Evolutionary conservation across 2,113 vertebrate genomes (phyloP), one percentile per base, ranked within the genome.

Genomic region (Alligator sinensis): DNA sequence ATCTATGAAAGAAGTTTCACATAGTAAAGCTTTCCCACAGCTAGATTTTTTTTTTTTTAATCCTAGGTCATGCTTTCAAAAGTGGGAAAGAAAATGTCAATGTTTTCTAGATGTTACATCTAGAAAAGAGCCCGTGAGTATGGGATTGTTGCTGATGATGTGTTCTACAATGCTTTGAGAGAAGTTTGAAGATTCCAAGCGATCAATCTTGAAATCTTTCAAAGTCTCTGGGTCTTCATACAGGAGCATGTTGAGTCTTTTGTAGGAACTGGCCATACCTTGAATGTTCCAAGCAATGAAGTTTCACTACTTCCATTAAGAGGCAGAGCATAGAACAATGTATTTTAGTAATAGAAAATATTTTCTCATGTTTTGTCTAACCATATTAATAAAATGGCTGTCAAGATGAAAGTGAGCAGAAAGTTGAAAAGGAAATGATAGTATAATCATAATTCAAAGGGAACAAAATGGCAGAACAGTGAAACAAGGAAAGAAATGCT

Each of bases 161-260:
- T 3, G 68, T 58, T 17, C 13, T 10, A 22, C 7, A 74, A 47
- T 74, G 34, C 11, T 74, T 47, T 74, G 2, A 24, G 80, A 58
- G 4, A 0, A 0, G 3, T 87, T 70, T 1, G 47, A 1, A 1
- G 19, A 24, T 2, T 38, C 54, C 57, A 83, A 30, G 28, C 16
- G 24, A 10, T 25, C 57, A 76, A 18, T 80, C 2, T 60, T 63
- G 58, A 78, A 47, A 5, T 2, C 90, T 76, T 80, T 90, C 24
- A 28, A 47, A 30, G 34, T 25, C 27, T 6, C 0, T 59, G 66
- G 19, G 18, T 16, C 5, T 58, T 30, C 22, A 22, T 80, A 6
- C n/a, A 27, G 17, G 24, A 0, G 1, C 47, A 47, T 47, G 47
- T 47, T 47, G 30, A 72, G 30, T 72, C 30, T 22, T 21, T 72